Base-by-base conservation (phyloP, 1,140 invertebrate genomes). In the Magallana gigas region DNA sequence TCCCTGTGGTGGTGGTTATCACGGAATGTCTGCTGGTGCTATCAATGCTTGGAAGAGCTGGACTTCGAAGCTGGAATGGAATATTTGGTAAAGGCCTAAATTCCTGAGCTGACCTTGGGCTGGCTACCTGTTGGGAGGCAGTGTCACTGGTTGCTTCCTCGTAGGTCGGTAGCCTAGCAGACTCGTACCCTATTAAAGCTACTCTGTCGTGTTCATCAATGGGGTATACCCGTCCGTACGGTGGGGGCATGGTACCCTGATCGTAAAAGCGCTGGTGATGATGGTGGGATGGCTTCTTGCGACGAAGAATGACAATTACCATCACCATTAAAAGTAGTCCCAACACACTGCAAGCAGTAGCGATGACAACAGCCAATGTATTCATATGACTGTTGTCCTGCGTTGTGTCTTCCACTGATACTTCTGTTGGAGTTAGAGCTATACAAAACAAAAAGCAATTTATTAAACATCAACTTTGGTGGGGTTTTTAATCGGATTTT, bases 171-270 rank as follows among this genome's bases (percentile, higher is more conserved):
- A 94, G 88, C 36, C 91, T 90, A 14, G 93, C 90, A 48, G 91
- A 87, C 11, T 93, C 93, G 88, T 94, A 94, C 3, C 93, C 93
- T 87, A 94, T 94, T 48, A 94, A 88, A 57, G 93, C 92, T 88
- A 94, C 87, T 59, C 94, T 89, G 85, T 94, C 94, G 87, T 93
- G 93, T 68, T 94, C 94, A 87, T 94, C 94, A 71, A 92, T 23
- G 87, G 90, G 92, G 85, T 93, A 91, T 9, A 93, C 92, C 11
- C 92, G 86, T 1, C 91, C 90, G 84, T 94, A 94, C 8, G 93
- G 93, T 36, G 93, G 92, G 12, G 93, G 92, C 16, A 91, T 88
- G 8, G 88, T 83, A 11, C 91, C 90, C 64, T 85, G 91, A 81
- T 91, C 92, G 86, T 90, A 92, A 12, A 92, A 83, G 68, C 81